phyloP scores from a whole-genome alignment of 2,113 vertebrate species.

The Syrmaticus mikado region DNA sequence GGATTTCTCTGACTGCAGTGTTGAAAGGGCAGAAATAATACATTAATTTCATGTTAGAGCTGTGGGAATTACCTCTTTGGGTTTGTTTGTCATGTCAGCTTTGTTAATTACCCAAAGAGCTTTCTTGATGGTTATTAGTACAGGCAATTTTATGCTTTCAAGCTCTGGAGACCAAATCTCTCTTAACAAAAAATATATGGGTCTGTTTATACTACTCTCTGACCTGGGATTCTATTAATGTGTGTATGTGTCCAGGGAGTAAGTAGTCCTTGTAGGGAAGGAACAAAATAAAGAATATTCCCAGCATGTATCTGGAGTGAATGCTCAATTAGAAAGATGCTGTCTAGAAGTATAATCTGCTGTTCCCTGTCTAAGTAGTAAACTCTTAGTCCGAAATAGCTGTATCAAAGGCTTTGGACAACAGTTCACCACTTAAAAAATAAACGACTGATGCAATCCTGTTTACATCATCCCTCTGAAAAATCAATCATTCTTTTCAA shows the following conservation, averaged over 20 bases:
- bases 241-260: background rate
- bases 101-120: slow-evolving; percentile 31
- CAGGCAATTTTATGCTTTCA: slow-evolving; percentile 11
- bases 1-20: background rate
- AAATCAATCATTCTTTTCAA: background rate
- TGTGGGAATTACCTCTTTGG: background rate
- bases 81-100: slow-evolving; percentile 9
- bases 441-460: background rate
- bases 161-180: background rate
- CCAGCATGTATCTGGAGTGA: background rate
- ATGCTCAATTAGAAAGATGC: background rate
- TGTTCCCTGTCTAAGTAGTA: background rate
- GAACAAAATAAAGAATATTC: background rate
- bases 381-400: background rate
- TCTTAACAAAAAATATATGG: background rate
- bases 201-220: background rate
- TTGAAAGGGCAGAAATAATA: background rate
- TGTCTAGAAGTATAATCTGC: background rate
- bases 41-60: background rate
- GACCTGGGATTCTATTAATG: background rate
- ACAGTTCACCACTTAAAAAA: background rate
- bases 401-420: background rate
- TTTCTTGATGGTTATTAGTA: slow-evolving; percentile 6
- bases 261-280: background rate
- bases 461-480: background rate